These are phyloP conservation scores for Nettapus auritus DNA, from an alignment of 2,113 vertebrate genomes.

Conservation along the genomic window DNA sequence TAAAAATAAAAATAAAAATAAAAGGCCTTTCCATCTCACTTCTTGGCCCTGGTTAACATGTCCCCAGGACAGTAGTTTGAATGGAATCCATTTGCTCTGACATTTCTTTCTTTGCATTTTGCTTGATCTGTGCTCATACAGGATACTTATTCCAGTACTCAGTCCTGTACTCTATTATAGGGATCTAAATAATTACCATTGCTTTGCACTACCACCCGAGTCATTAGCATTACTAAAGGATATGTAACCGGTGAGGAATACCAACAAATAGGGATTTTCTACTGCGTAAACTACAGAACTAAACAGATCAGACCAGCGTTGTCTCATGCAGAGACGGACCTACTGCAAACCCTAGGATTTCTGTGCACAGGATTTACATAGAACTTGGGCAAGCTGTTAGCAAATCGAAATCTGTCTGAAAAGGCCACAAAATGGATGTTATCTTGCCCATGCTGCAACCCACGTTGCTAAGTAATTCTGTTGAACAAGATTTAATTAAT, in stretches of 20 bases:
- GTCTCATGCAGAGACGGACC: neutral
- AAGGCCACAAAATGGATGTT: neutral
- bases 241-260: neutral
- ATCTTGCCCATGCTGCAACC: neutral
- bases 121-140: neutral
- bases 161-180: rapidly evolving
- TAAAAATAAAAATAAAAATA: neutral
- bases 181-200: neutral
- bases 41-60: neutral
- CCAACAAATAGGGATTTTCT: neutral
- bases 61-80: neutral
- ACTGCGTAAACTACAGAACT: neutral
- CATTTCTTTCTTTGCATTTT: neutral
- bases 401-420: neutral
- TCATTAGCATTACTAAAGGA: neutral
- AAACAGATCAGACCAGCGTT: neutral
- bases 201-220: neutral
- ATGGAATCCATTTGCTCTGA: neutral
- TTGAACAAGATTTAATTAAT: neutral
- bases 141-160: neutral
- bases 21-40: neutral
- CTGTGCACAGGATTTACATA: neutral
- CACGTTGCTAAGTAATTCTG: neutral
- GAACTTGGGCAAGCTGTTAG: neutral
- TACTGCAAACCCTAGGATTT: neutral